Evolutionary conservation across 2,888 invertebrate species (phyloP), one percentile per base, ranked within the genome.

Genomic region (Teinopalpus imperialis): DNA sequence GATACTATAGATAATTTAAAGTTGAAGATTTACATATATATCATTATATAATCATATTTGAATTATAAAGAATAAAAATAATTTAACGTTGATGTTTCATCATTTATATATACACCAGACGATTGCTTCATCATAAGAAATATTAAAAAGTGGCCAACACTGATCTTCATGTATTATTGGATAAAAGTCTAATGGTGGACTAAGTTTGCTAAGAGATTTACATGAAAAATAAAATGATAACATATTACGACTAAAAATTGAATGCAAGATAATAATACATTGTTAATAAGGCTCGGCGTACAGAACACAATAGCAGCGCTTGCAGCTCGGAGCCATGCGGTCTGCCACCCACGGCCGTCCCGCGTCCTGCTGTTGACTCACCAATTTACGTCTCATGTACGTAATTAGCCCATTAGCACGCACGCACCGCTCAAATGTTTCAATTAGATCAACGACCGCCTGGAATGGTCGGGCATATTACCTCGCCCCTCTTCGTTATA

Each of bases 341-440:
- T 88, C 87, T 88, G 69, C 81, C 85, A 73, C 87, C 87, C 87
- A 86, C 86, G 83, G 60, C 53, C 73, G 61, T 59, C 54, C 57
- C 70, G 64, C 81, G 78, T 81, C 81, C 82, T 79, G 81, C 72
- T 53, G 59, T 76, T 83, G 81, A 85, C 73, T 87, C 86, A 87
- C 81, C 83, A 83, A 79, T 83, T 83, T 80, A 64, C 75, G 64
- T 72, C 72, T 74, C 76, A 78, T 81, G 63, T 67, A 67, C 85
- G 73, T 85, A 88, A 88, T 87, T 86, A 88, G 79, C 57, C 85
- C 79, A 83, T 86, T 82, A 86, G 77, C 82, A 80, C 81, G 80
- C 86, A 87, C 87, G 87, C 81, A 81, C 75, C 69, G 75, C 76
- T 79, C 81, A 85, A 85, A 82, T 81, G 83, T 78, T 44, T 86